These are phyloP conservation scores for Dichetophora obliterata DNA, from an alignment of 2,888 invertebrate genomes.

Conservation along the genomic window DNA sequence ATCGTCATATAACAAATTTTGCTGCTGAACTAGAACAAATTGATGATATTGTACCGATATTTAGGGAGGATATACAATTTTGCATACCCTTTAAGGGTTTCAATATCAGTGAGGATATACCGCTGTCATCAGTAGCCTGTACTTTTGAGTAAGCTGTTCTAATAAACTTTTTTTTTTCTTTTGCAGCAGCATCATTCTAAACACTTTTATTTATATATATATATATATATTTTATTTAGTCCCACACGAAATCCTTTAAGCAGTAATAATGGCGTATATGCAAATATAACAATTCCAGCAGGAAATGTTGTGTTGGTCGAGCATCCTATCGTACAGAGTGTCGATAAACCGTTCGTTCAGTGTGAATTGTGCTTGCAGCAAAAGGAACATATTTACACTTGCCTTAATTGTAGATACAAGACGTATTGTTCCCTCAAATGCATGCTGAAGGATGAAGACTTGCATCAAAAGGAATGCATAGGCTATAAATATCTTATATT, in stretches of 20 bases:
- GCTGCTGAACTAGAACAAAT: conserved; percentile 24
- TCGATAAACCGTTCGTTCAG: conserved; percentile 46
- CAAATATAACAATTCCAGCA: conserved; percentile 40
- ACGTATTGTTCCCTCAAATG: conserved; percentile 49
- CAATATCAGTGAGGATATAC: conserved; percentile 36
- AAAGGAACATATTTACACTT: conserved; percentile 44
- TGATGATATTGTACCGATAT: conserved; percentile 27
- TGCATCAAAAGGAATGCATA: conserved; percentile 47
- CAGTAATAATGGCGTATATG: conserved; percentile 36
- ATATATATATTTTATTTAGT: background rate
- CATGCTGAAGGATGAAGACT: conserved; percentile 41
- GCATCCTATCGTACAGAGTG: conserved; percentile 36
- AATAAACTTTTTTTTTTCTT: background rate
- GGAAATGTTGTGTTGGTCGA: conserved; percentile 44
- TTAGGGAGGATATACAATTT: background rate
- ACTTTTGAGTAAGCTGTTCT: conserved; percentile 37
- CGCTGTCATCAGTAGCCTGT: conserved; percentile 42
- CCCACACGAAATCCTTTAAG: background rate
- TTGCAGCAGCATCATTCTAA: background rate
- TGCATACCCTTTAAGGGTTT: conserved; percentile 46
- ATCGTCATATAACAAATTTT: conserved; percentile 29
- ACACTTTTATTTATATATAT: background rate
- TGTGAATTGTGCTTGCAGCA: conserved; percentile 46
- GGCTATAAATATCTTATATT: conserved; percentile 48
- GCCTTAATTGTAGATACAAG: conserved; percentile 49